Evolutionary conservation across 1,140 invertebrate species (phyloP), one percentile per base, ranked within the genome.

Genomic region (Gonioctena quinquepunctata): DNA sequence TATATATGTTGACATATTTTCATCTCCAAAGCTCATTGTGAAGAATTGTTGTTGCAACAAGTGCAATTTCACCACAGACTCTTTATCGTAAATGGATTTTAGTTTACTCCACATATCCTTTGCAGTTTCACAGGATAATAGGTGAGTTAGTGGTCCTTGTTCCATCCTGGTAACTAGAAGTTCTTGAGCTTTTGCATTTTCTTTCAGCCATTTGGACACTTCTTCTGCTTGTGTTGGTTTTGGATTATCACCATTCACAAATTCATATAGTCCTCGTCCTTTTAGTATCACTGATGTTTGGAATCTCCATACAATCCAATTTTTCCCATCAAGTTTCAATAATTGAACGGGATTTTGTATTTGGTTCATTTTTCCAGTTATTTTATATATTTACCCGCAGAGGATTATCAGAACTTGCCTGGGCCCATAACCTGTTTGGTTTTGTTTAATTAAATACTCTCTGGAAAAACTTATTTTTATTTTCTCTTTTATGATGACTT

Each of bases 41-140:
- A 79, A 84, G 59, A 79, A 82, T 23, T 80, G 62, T 27, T 82
- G 72, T 56, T 81, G 50, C 16, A 66, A 23, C 74, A 71, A 33
- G 63, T 81, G 76, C 13, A 77, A 62, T 16, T 68, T 75, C 52
- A 74, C 67, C 27, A 77, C 73, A 0, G 76, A 77, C 64, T 81
- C 76, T 25, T 77, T 77, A 60, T 82, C 78, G 68, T 79, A 80
- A 0, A 83, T 70, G 1, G 72, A 25, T 28, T 71, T 71, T 5
- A 83, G 49, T 67, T 81, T 82, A 0, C 71, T 48, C 73, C 77
- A 83, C 75, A 83, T 68, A 16, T 81, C 77, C 18, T 72, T 66
- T 22, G 82, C 71, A 28, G 63, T 70, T 60, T 74, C 64, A 68
- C 79, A 81, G 33, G 70, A 77, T 16, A 80, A 68, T 11, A 82